phyloP scores from a whole-genome alignment of 2,113 vertebrate species.

The Tapirus terrestris region DNA sequence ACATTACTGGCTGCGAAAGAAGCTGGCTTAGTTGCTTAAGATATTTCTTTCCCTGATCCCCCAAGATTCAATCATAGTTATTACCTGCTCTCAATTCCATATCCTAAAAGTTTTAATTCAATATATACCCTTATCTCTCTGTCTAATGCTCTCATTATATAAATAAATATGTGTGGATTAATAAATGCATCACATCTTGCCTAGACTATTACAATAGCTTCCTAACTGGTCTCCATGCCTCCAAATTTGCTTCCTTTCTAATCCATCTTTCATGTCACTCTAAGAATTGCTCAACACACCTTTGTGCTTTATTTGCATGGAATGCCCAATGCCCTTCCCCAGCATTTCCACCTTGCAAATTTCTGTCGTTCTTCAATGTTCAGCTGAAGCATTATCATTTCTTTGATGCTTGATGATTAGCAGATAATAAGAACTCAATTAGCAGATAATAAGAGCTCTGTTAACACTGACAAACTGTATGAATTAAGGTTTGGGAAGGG shows the following conservation, averaged over 20 bases:
- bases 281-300: background rate
- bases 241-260: background rate
- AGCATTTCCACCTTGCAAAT: background rate
- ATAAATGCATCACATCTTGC: background rate
- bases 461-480: background rate
- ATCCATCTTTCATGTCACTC: background rate
- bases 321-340: background rate
- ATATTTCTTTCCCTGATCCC: background rate
- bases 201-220: background rate
- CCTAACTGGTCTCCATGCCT: background rate
- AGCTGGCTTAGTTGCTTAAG: background rate
- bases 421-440: background rate
- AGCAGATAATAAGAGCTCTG: background rate
- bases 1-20: background rate
- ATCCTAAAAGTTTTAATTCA: background rate
- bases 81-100: background rate
- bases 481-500: conserved; percentile 15
- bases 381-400: background rate
- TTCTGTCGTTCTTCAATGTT: background rate
- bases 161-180: background rate
- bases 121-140: background rate
- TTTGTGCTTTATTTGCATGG: background rate
- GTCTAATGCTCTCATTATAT: background rate
- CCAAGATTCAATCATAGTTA: background rate
- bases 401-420: background rate